phyloP scores from a whole-genome alignment of 2,888 invertebrate species.

The Rugalucina vietnamica region DNA sequence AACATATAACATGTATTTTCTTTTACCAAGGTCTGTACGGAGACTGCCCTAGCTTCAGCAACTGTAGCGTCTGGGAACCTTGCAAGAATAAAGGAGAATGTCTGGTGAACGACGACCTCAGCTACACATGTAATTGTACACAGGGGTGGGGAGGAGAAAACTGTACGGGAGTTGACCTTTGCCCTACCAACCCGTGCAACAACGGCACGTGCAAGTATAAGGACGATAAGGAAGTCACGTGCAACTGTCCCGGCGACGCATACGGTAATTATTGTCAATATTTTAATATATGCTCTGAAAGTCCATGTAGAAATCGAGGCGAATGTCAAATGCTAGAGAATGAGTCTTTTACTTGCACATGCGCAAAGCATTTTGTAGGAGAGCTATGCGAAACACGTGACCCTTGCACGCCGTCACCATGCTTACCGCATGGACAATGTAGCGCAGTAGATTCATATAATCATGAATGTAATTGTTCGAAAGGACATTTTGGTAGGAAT shows the following conservation, averaged over 20 bases:
- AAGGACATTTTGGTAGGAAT: constrained; percentile 57
- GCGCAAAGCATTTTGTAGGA: constrained; percentile 65
- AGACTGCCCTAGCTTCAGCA: constrained; percentile 63
- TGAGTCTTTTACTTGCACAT: constrained; percentile 59
- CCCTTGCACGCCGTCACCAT: constrained; percentile 70
- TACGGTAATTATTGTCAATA: constrained; percentile 67
- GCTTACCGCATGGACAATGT: constrained; percentile 52
- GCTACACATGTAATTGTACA: constrained; percentile 69
- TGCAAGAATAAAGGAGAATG: constrained; percentile 69
- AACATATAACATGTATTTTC: not conserved
- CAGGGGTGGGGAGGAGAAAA: constrained; percentile 71
- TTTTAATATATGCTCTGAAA: constrained; percentile 53
- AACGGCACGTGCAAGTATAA: constrained; percentile 67
- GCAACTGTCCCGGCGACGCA: constrained; percentile 65
- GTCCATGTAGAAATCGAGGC: constrained; percentile 60
- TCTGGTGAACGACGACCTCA: constrained; percentile 56
- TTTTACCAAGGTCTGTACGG: constrained; percentile 55
- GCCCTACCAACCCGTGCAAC: constrained; percentile 65
- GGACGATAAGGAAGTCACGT: constrained; percentile 62
- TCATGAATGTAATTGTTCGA: constrained; percentile 57
- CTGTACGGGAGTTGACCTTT: constrained; percentile 71
- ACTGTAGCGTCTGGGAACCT: constrained; percentile 71
- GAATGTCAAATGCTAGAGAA: constrained; percentile 44
- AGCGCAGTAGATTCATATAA: constrained; percentile 24
- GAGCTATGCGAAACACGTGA: constrained; percentile 63